phyloP scores from a whole-genome alignment of 2,113 vertebrate genomes.

The Nycticorax nycticorax region DNA sequence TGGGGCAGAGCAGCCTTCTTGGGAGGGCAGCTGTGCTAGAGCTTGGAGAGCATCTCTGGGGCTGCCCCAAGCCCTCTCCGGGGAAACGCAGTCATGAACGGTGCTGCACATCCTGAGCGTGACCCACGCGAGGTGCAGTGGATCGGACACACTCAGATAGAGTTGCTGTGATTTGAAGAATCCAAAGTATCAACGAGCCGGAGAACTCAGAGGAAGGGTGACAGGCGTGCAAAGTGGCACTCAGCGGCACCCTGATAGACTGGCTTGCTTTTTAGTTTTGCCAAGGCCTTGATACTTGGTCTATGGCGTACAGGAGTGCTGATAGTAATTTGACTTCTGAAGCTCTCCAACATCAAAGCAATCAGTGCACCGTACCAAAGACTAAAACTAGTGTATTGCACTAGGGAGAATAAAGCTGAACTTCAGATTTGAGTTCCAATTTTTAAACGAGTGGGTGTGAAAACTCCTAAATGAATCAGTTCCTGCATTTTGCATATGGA shows the following conservation, averaged over 20 bases:
- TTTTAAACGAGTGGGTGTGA: not conserved
- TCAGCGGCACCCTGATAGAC: not conserved
- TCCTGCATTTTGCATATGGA: not conserved
- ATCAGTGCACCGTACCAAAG: not conserved
- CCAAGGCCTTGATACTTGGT: not conserved
- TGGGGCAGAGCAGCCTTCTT: not conserved
- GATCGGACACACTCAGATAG: not conserved
- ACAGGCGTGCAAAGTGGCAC: not conserved
- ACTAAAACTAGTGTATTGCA: not conserved
- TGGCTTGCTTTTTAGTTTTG: not conserved
- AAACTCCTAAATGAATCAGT: not conserved
- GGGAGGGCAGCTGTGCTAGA: not conserved
- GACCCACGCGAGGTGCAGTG: fast-evolving
- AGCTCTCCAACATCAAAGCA: not conserved
- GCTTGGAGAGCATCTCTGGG: not conserved
- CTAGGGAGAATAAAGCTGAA: not conserved
- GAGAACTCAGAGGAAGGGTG: not conserved
- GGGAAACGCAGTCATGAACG: not conserved
- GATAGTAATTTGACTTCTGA: constrained; percentile 20
- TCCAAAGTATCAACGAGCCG: not conserved
- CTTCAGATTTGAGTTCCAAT: not conserved
- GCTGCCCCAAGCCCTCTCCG: not conserved
- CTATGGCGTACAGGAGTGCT: not conserved
- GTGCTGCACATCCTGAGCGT: not conserved
- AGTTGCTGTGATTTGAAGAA: not conserved